Percentiles rank a stretch among this genome's conserved stretches.
phyloP scores from a whole-genome alignment of 2,888 invertebrate genomes.

The Campoplex capitator region DNA sequence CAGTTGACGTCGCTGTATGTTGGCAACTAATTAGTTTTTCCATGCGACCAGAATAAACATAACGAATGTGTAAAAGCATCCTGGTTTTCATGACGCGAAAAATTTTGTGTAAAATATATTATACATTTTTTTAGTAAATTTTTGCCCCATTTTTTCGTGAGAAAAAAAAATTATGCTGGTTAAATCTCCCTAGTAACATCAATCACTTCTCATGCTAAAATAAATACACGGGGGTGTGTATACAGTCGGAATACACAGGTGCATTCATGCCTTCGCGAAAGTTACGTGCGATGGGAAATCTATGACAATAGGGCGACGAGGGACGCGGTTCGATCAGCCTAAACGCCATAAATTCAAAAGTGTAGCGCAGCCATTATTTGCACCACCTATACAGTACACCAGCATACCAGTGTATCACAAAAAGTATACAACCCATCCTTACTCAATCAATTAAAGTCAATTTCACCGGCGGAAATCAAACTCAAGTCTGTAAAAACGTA shows the following conservation, averaged over 20 bases:
- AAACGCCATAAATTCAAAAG: conserved; percentile 67
- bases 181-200: conserved; percentile 54
- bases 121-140: background rate
- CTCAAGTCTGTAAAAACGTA: background rate
- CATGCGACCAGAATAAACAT: background rate
- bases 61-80: background rate
- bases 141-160: background rate
- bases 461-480: background rate
- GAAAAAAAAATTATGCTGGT: conserved; percentile 7
- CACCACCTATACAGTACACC: conserved; percentile 12
- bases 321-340: conserved; percentile 63
- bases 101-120: background rate
- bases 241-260: conserved; percentile 32
- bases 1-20: background rate
- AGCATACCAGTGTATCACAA: conserved; percentile 2
- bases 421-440: background rate
- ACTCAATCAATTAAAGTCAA: background rate
- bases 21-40: background rate
- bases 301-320: conserved; percentile 53
- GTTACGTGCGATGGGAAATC: conserved; percentile 51
- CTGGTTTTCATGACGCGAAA: background rate
- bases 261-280: conserved; percentile 35
- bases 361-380: conserved; percentile 55
- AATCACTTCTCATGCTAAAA: conserved; percentile 41
- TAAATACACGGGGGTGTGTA: conserved; percentile 36